Conservation (phyloP, 2,113 vertebrate species). For the Eptesicus fuscus region DNA sequence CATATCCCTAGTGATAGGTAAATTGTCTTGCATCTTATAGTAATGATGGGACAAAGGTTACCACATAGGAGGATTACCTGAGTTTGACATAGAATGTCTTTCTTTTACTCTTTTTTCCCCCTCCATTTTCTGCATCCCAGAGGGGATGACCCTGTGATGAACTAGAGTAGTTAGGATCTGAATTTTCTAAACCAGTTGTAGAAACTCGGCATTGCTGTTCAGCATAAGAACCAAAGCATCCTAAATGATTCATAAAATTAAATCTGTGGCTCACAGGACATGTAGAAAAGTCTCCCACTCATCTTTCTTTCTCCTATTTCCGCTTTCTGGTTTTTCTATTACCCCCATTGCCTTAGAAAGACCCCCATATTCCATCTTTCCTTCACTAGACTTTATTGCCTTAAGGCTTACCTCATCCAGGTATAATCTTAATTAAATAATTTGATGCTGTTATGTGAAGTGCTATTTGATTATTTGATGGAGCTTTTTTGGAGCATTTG, state of each 20-base stretch:
- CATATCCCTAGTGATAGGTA: neutral
- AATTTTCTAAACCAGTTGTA: neutral
- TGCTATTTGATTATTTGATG: neutral
- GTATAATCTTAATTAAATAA: constrained; percentile 8
- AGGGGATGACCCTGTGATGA: neutral
- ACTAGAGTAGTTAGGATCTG: neutral
- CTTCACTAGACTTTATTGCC: neutral
- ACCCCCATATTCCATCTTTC: neutral
- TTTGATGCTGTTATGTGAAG: neutral
- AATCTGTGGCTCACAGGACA: neutral
- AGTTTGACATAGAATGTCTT: neutral
- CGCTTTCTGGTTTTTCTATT: neutral
- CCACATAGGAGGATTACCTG: neutral
- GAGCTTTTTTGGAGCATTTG: neutral
- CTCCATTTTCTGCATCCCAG: neutral
- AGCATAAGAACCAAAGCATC: neutral
- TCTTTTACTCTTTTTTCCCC: neutral
- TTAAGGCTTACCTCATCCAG: neutral
- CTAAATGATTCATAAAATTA: neutral
- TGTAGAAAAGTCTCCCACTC: neutral
- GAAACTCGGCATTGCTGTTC: neutral
- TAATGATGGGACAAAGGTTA: neutral
- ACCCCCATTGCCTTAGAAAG: neutral
- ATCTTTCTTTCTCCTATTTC: neutral
- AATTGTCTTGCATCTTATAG: neutral